Evolutionary conservation across 1,140 invertebrate species (phyloP).

Genomic region (Papilio helenus): DNA sequence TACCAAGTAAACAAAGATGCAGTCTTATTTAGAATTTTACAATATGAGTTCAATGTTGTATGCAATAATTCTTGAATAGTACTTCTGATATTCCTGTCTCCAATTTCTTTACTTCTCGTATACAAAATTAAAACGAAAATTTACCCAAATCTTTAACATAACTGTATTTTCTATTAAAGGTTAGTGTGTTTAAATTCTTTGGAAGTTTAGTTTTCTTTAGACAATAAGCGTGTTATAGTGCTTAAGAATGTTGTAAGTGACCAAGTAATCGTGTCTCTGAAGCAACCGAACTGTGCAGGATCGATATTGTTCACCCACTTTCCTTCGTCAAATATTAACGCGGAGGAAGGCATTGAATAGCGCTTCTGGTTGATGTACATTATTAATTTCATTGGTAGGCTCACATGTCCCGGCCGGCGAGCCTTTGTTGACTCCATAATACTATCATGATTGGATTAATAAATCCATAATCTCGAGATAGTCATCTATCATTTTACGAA

Average conservation of each 20-base stretch:
- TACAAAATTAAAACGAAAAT: too few relatives aligned
- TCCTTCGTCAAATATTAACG: conserved; percentile 60
- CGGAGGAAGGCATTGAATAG: conserved; percentile 50
- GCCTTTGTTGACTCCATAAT: conserved; percentile 46
- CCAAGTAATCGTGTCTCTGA: not conserved
- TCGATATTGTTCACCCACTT: conserved; percentile 46
- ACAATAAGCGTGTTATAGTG: not conserved
- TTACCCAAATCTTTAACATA: too few relatives aligned
- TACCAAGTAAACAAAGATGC: not conserved
- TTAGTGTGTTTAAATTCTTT: not conserved
- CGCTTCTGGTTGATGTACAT: conserved; percentile 53
- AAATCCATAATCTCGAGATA: conserved; percentile 4
- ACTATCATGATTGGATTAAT: conserved; percentile 15
- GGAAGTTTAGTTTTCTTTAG: not conserved
- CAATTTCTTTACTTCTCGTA: too few relatives aligned
- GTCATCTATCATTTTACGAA: conserved; percentile 46
- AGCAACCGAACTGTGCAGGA: not conserved
- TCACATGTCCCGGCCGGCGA: conserved; percentile 45
- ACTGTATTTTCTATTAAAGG: not conserved
- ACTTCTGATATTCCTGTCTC: too few relatives aligned
- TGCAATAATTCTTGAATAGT: too few relatives aligned
- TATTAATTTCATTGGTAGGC: conserved; percentile 55
- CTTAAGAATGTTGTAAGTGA: not conserved
- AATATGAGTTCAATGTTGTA: not conserved
- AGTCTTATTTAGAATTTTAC: not conserved